These are phyloP conservation scores for Disparrhopalites patrizii DNA, from an alignment of 2,888 invertebrate genomes.

Conservation along the genomic window DNA sequence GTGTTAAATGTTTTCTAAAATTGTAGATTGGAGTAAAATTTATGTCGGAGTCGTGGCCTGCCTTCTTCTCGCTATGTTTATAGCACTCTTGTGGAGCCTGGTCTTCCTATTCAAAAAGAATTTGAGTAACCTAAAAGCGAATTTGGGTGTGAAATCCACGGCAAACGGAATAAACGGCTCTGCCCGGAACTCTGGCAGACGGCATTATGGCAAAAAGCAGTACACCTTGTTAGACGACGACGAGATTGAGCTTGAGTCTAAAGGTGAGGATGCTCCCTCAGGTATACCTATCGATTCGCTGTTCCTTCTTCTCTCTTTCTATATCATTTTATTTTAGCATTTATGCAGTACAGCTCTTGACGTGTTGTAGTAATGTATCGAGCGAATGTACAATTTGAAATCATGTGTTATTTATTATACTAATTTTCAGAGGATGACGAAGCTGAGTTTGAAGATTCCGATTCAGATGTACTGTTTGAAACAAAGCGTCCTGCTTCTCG, in stretches of 20 bases:
- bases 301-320: background rate
- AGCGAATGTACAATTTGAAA: background rate
- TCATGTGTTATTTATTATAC: conserved; percentile 26
- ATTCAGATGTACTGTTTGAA: conserved; percentile 80
- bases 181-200: conserved; percentile 28
- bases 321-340: background rate
- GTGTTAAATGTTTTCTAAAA: too few species aligned
- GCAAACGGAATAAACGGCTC: conserved; percentile 30
- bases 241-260: conserved; percentile 56
- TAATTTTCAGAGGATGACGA: conserved; percentile 48
- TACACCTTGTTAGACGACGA: conserved; percentile 68
- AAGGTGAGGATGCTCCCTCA: conserved; percentile 54
- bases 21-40: conserved; percentile 83
- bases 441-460: conserved; percentile 69
- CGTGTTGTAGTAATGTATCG: conserved; percentile 8
- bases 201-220: conserved; percentile 52
- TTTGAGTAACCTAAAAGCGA: conserved; percentile 26
- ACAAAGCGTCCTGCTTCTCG: conserved; percentile 53
- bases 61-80: conserved; percentile 59
- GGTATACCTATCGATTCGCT: background rate
- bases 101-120: conserved; percentile 59
- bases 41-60: conserved; percentile 76
- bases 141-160: conserved; percentile 24
- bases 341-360: conserved; percentile 16
- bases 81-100: conserved; percentile 63